Base-by-base conservation (phyloP, 2,888 invertebrate genomes). In the Drosophila melanosoma region DNA sequence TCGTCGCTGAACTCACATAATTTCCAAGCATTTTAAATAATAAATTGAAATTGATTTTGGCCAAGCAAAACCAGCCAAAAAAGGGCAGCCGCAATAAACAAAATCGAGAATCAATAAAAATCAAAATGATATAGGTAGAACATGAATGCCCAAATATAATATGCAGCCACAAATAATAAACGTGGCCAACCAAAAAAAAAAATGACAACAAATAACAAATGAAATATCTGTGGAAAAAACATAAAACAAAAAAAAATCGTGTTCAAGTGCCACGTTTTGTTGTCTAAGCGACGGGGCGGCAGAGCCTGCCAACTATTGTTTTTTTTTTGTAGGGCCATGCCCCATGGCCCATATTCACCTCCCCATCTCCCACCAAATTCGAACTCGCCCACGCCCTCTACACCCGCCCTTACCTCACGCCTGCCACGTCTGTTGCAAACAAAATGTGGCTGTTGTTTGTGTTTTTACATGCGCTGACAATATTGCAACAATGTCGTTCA, bases 101-200 rank as follows among this genome's bases (percentile, higher is more conserved):
- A 90, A 89, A 83, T 79, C 71, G 83, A 72, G 69, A 74, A 88
- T 74, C 80, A 83, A 83, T 84, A 76, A 86, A 66, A 82, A 74
- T 72, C 81, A 76, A 70, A 70, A 77, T 81, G 66, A 77, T 61
- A 71, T 74, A 83, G 84, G 82, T 74, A 68, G 66, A 89, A 87
- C 89, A 83, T 69, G 90, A 90, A 87, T 85, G 85, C 83, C 85
- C 85, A 85, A 83, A 90, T 84, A 90, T 81, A 88, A 87, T 81
- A 79, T 83, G 74, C 84, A 78, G 82, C 84, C 79, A 52, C 90
- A 89, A 88, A 87, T 87, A 85, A 85, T 78, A 87, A 89, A 83
- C 82, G 89, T 83, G 87, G 74, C 70, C 72, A 71, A 67, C 67
- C 17, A 35, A 56, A 66, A 68, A 70, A n/a, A 66, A 66, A 68